phyloP scores from a whole-genome alignment of 2,888 invertebrate genomes.

The Seladonia tumulorum region DNA sequence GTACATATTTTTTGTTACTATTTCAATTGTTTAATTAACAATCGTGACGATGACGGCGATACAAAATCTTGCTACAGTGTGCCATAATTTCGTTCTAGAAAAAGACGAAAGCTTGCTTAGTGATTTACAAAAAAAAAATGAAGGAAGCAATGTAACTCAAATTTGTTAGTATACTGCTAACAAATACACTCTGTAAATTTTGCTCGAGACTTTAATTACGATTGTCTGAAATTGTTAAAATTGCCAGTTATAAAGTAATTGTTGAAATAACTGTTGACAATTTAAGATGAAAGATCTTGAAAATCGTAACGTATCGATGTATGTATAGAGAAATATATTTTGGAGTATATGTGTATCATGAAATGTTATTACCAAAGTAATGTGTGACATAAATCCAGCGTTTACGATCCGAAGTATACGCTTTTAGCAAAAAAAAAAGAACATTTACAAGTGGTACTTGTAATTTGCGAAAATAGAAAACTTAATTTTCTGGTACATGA shows the following conservation, averaged over 20 bases:
- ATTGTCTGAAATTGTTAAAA: neutral
- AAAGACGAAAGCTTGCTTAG: conserved; percentile 29
- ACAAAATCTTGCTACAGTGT: neutral
- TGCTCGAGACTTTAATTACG: neutral
- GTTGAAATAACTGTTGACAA: neutral
- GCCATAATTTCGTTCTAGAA: conserved; percentile 37
- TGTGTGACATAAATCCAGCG: conserved; percentile 50
- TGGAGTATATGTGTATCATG: neutral
- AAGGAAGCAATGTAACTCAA: conserved; percentile 13
- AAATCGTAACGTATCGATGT: neutral
- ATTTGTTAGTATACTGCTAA: neutral
- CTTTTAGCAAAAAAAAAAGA: neutral
- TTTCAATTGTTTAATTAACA: conserved; percentile 27
- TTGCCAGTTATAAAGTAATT: neutral
- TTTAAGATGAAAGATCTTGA: conserved; percentile 2
- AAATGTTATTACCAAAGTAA: conserved; percentile 34
- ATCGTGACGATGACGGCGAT: conserved; percentile 1
- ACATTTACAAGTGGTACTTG: conserved; percentile 16
- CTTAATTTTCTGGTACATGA: conserved; percentile 22
- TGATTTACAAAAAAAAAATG: conserved; percentile 19
- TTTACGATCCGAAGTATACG: neutral
- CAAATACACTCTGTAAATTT: neutral
- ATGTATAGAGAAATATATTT: neutral
- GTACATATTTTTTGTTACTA: neutral
- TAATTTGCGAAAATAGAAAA: neutral